phyloP scores from a whole-genome alignment of 2,113 vertebrate species.

The Murina feae region DNA sequence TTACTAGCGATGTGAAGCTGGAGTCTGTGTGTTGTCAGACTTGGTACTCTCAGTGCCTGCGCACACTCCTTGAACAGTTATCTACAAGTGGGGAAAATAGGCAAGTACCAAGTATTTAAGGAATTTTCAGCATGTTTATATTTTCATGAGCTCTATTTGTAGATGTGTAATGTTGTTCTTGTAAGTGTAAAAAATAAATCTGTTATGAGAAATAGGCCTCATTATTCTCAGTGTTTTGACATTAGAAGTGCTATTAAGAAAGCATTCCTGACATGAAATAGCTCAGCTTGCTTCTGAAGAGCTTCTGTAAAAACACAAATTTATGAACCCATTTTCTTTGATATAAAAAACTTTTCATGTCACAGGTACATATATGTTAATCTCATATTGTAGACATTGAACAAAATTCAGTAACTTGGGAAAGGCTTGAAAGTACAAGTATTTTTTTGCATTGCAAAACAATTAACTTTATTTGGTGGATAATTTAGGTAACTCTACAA shows the following conservation, averaged over 20 bases:
- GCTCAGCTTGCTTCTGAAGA: conserved; percentile 17
- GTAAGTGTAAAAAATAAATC: conserved; percentile 35
- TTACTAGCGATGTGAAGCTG: not conserved
- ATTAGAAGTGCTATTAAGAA: conserved; percentile 25
- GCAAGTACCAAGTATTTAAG: not conserved
- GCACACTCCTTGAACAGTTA: not conserved
- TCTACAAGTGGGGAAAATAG: not conserved
- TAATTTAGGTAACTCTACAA: not conserved
- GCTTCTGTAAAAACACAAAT: not conserved
- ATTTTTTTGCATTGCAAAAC: not conserved
- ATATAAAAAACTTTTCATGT: not conserved
- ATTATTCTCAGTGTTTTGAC: conserved; percentile 62
- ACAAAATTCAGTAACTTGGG: not conserved
- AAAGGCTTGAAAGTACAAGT: not conserved
- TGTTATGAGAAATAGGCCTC: conserved; percentile 38
- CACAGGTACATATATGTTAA: not conserved
- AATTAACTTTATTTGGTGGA: not conserved
- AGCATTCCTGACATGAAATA: not conserved
- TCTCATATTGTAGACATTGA: not conserved
- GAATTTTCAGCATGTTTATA: conserved; percentile 42
- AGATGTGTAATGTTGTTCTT: conserved; percentile 32
- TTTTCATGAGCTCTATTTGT: conserved; percentile 45
- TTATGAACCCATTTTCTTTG: not conserved
- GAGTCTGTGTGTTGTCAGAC: not conserved
- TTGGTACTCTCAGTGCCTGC: not conserved